Base-by-base conservation (phyloP, 2,113 vertebrate species). In the Morone saxatilis region DNA sequence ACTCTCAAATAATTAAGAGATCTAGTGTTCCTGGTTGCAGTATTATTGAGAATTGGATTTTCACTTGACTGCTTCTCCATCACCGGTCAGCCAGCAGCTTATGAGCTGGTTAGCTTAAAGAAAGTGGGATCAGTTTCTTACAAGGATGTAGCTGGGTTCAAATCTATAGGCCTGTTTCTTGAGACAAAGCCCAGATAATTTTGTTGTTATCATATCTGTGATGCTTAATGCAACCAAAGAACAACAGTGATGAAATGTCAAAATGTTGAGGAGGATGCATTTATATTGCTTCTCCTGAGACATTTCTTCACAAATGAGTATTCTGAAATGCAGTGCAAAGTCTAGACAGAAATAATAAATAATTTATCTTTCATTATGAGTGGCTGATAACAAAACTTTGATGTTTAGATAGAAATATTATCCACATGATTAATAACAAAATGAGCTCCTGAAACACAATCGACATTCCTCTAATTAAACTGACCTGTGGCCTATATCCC, bases 1-100 rank as follows among this genome's bases (percentile, higher is more conserved):
- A 59, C 43, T n/a, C 48, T 73, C 67, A 13, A 40, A 62, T 67
- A 79, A 81, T 87, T 63, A 87, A 79, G 74, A 77, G 43, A 69
- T 87, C 48, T 59, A 36, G 38, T 56, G 45, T 84, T 75, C 63
- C 60, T 45, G 12, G 54, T 51, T 71, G 68, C 48, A 20, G 50
- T 47, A 22, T 81, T 74, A 81, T 56, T 71, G 22, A 40, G 80
- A 60, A 57, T 67, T 43, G 25, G 77, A 83, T 68, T 76, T 81
- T 71, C 70, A 83, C 88, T 71, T 41, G 51, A 59, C 65, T 78
- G 16, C 61, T 71, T 59, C 48, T 43, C 65, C 43, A 50, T 57
- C 76, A 70, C 7, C 1, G 19, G 41, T 78, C 65, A 53, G 63
- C 31, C 60, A 14, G 75, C 7, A 45, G 25, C 25, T 71, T 72